Conservation (phyloP, 2,113 vertebrate genomes). For the Raja brachyura region DNA sequence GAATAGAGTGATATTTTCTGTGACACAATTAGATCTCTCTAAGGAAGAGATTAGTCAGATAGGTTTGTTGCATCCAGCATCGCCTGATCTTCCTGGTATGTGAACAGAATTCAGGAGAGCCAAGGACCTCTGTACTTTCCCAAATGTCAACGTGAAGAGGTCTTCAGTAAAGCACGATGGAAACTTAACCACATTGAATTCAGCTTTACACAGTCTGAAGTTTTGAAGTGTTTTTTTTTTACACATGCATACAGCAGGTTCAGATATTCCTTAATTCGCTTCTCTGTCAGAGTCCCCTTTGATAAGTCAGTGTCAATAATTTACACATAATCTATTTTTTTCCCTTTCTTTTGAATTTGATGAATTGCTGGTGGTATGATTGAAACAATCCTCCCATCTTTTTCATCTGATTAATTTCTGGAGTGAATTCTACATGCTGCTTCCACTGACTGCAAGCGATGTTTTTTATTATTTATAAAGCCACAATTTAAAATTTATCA, state of each 20-base stretch:
- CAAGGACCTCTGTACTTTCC: conserved; percentile 53
- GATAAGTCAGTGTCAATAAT: conserved; percentile 14
- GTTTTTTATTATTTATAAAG: not conserved
- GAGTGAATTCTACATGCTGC: not conserved
- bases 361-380: conserved; percentile 15
- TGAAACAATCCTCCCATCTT: not conserved
- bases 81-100: conserved; percentile 47
- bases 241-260: not conserved
- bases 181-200: not conserved
- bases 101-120: conserved; percentile 50
- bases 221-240: conserved; percentile 5
- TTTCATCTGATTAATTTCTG: not conserved
- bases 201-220: not conserved
- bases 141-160: conserved; percentile 50
- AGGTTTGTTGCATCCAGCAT: conserved; percentile 45
- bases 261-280: not conserved
- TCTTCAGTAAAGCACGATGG: not conserved
- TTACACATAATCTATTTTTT: not conserved
- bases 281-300: not conserved
- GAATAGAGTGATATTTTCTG: conserved; percentile 43
- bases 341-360: not conserved
- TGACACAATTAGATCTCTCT: conserved; percentile 42
- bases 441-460: not conserved
- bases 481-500: not conserved
- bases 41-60: conserved; percentile 47